Percentiles rank a stretch among this genome's conserved stretches.
Conservation (phyloP, 1,140 invertebrate species). For the Achroia grisella region DNA sequence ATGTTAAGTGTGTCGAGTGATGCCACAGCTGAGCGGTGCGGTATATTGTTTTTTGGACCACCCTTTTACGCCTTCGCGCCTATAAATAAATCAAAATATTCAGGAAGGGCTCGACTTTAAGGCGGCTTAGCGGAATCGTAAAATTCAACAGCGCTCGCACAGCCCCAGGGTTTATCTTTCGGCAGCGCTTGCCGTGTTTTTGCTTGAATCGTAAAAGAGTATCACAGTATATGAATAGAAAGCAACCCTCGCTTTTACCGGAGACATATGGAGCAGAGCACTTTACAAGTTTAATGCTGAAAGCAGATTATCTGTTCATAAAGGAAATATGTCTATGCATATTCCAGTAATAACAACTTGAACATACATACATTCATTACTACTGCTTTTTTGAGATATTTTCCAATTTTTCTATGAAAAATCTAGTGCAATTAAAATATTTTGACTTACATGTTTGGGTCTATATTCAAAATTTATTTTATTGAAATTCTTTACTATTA, state of each 20-base stretch:
- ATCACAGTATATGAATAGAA: conserved; percentile 60
- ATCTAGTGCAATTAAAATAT: too few species aligned
- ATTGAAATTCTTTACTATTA: too few species aligned
- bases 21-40: conserved; percentile 35
- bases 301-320: conserved; percentile 43
- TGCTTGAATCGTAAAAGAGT: conserved; percentile 64
- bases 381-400: too few species aligned
- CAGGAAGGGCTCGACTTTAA: conserved; percentile 69
- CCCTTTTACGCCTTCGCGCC: conserved; percentile 63
- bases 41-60: conserved; percentile 63
- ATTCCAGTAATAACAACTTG: too few species aligned
- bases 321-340: conserved; percentile 21
- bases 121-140: conserved; percentile 70
- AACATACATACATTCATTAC: too few species aligned
- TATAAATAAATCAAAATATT: conserved; percentile 74
- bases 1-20: conserved; percentile 31
- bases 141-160: conserved; percentile 67
- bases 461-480: too few species aligned
- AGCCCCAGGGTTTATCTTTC: conserved; percentile 61
- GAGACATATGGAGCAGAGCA: conserved; percentile 43
- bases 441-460: too few species aligned
- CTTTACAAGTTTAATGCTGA: conserved; percentile 46
- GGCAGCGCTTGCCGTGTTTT: conserved; percentile 52
- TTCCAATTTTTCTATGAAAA: too few species aligned
- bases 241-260: conserved; percentile 52